phyloP scores from a whole-genome alignment of 2,797 vertebrate genomes.

The Betta splendens region DNA sequence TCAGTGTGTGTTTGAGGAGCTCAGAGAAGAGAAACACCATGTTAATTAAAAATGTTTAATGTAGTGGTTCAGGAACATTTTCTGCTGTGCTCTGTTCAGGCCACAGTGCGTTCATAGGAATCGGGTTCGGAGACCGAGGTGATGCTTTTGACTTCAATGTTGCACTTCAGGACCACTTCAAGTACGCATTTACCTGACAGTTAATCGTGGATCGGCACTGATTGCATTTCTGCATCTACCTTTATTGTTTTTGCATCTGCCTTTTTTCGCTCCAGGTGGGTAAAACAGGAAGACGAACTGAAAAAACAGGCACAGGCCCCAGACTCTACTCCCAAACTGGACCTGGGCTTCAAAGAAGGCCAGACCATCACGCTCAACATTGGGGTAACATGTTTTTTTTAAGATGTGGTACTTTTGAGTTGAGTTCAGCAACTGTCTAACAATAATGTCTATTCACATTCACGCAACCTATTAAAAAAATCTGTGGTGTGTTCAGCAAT shows the following conservation, averaged over 20 bases:
- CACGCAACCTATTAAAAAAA: no score
- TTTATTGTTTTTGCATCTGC: not conserved
- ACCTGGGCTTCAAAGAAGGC: slow-evolving; percentile 98
- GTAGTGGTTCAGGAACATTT: not conserved
- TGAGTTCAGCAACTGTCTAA: not conserved
- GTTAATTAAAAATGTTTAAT: not conserved
- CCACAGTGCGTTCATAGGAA: slow-evolving; percentile 96
- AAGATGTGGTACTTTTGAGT: not conserved
- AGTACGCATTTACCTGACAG: slow-evolving; percentile 75
- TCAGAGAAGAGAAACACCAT: not conserved
- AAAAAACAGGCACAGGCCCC: slow-evolving; percentile 89
- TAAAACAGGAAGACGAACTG: slow-evolving; percentile 94
- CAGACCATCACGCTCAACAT: slow-evolving; percentile 98
- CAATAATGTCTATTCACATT: no score
- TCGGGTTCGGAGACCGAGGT: slow-evolving; percentile 94
- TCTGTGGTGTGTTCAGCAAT: slow-evolving; percentile 85
- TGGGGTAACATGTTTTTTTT: slow-evolving; percentile 82
- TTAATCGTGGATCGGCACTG: not conserved
- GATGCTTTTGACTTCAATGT: slow-evolving; percentile 99
- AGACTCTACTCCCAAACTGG: slow-evolving; percentile 91
- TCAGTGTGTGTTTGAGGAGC: slow-evolving; percentile 3
- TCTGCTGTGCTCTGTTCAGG: slow-evolving; percentile 73
- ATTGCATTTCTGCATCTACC: not conserved
- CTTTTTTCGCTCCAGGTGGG: slow-evolving; percentile 85
- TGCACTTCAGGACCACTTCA: slow-evolving; percentile 97